These are phyloP conservation scores for Leucophora obtusa DNA, from an alignment of 2,888 invertebrate genomes.

Conservation along the genomic window DNA sequence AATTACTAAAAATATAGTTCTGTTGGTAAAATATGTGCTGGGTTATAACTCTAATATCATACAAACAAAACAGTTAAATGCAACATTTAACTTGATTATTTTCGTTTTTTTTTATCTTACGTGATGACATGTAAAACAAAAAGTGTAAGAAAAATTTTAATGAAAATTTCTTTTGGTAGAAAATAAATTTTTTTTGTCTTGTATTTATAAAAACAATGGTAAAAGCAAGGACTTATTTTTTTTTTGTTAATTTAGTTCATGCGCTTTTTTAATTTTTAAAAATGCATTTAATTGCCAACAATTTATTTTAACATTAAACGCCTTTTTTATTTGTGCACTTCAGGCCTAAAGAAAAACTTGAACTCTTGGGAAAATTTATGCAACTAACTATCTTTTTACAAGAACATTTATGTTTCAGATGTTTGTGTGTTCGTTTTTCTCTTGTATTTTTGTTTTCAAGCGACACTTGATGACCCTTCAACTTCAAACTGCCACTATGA, in stretches of 20 bases:
- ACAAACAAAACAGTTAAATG: conserved; percentile 26
- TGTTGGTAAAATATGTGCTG: no score
- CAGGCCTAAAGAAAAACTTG: conserved; percentile 13
- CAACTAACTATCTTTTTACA: conserved; percentile 30
- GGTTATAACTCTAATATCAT: neutral
- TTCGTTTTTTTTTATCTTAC: conserved; percentile 14
- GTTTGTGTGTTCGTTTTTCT: conserved; percentile 8
- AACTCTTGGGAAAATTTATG: conserved; percentile 40
- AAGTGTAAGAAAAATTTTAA: conserved; percentile 35
- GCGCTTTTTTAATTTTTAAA: conserved; percentile 28
- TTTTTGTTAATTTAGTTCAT: neutral
- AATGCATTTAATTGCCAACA: conserved; percentile 50
- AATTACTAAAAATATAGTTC: no score
- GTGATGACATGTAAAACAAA: conserved; percentile 26
- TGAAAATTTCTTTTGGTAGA: conserved; percentile 7
- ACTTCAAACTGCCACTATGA: conserved; percentile 57
- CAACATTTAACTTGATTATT: conserved; percentile 46
- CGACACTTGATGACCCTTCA: conserved; percentile 64
- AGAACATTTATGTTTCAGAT: conserved; percentile 23
- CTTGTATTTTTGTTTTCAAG: conserved; percentile 46
- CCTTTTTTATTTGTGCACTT: conserved; percentile 4
- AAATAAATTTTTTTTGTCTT: neutral
- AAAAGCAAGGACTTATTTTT: neutral
- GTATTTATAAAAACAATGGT: neutral
- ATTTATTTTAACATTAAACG: conserved; percentile 21